Evolutionary conservation across 2,888 invertebrate species (phyloP).

Genomic region (Agonum fuliginosum): DNA sequence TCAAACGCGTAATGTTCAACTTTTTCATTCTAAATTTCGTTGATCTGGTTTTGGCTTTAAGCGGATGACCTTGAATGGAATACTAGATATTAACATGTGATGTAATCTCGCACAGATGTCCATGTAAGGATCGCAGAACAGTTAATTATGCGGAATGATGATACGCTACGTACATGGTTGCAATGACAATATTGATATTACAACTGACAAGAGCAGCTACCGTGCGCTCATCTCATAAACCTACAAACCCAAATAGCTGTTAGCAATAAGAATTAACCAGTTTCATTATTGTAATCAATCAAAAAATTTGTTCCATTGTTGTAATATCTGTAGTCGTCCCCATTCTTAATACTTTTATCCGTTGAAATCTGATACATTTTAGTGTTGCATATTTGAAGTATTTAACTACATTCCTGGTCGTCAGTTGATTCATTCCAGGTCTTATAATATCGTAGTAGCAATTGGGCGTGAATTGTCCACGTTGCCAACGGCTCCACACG

Average conservation of each 20-base stretch:
- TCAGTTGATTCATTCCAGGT: conserved; percentile 1
- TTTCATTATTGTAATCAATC: not conserved
- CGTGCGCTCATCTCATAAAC: not conserved
- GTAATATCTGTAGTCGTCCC: not conserved
- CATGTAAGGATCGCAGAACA: conserved; percentile 42
- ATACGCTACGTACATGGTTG: conserved; percentile 7
- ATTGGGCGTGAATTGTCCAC: conserved; percentile 26
- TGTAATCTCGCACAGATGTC: conserved; percentile 52
- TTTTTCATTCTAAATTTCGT: conserved; percentile 42
- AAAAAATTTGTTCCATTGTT: not conserved
- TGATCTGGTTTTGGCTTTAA: conserved; percentile 51
- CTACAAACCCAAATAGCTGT: not conserved
- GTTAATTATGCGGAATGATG: conserved; percentile 54
- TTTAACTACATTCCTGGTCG: not conserved
- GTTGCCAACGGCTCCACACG: conserved; percentile 35
- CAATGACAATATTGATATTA: conserved; percentile 1
- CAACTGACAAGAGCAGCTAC: not conserved
- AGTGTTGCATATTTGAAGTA: not conserved
- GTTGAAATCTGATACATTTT: not conserved
- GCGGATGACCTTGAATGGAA: conserved; percentile 44
- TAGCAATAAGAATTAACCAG: not conserved
- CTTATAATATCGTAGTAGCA: not conserved
- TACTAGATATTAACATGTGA: conserved; percentile 50
- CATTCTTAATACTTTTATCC: conserved; percentile 9
- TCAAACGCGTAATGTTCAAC: conserved; percentile 1